Evolutionary conservation across 2,797 vertebrate species (phyloP).

Genomic region (Schizopygopsis malacanthus): DNA sequence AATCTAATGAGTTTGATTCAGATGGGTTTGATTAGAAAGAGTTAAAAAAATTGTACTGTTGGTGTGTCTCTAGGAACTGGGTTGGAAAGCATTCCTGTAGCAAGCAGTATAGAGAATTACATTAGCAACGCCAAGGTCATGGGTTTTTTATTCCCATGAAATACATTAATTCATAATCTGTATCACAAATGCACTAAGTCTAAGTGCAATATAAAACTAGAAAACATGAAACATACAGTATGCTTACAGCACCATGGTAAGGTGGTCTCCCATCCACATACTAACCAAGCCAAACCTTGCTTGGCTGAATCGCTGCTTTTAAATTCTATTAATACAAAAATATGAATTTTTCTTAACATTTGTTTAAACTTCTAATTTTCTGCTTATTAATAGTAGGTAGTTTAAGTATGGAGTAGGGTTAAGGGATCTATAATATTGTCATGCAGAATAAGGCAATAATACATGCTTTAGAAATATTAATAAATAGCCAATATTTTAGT

Average conservation of each 20-base stretch:
- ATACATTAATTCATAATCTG: not conserved
- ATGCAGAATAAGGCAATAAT: not conserved
- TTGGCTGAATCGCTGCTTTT: not conserved
- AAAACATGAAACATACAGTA: not conserved
- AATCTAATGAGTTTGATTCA: not conserved
- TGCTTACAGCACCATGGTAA: not conserved
- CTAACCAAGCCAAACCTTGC: not conserved
- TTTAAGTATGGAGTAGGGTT: not conserved
- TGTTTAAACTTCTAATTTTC: not conserved
- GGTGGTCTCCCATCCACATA: not conserved
- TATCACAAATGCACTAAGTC: not conserved
- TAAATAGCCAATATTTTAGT: not conserved
- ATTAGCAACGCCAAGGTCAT: not conserved
- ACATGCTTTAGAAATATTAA: too few relatives aligned
- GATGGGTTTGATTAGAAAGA: not conserved
- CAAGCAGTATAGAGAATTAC: not conserved
- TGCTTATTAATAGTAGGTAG: not conserved
- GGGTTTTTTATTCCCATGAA: not conserved
- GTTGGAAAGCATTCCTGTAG: not conserved
- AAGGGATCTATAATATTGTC: not conserved
- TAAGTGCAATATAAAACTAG: not conserved
- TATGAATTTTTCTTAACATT: not conserved
- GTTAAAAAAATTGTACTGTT: not conserved
- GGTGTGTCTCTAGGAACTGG: not conserved
- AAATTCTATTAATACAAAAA: not conserved